These are phyloP conservation scores for Ploceus nigricollis DNA, from an alignment of 2,113 vertebrate genomes.

Conservation along the genomic window DNA sequence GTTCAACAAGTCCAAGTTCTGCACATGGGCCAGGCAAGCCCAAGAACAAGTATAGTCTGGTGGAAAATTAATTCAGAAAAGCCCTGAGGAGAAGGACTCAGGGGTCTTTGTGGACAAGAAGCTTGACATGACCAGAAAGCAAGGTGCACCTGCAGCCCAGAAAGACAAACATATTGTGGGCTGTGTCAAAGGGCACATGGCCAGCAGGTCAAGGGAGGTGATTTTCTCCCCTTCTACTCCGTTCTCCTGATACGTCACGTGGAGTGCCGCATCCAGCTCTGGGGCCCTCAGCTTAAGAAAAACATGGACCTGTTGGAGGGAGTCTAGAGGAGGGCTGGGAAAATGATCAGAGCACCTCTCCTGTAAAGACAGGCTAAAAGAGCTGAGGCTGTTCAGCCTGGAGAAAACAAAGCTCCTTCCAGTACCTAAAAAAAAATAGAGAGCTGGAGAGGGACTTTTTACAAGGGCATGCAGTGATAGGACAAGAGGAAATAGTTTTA, in stretches of 20 bases:
- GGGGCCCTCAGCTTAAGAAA: background rate
- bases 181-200: accelerated
- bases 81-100: background rate
- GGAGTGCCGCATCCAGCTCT: background rate
- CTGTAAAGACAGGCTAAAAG: background rate
- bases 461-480: background rate
- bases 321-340: background rate
- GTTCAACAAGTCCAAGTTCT: background rate
- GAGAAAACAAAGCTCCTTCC: background rate
- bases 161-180: background rate
- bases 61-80: background rate
- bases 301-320: background rate
- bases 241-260: background rate
- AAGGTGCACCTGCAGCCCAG: background rate
- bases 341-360: background rate
- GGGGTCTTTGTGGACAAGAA: background rate
- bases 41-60: background rate
- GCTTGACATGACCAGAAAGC: background rate
- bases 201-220: background rate
- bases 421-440: background rate
- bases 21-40: background rate
- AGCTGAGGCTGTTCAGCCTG: background rate
- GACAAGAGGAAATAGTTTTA: background rate
- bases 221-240: background rate
- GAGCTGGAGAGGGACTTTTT: background rate